Evolutionary conservation across 2,113 vertebrate genomes (phyloP).

Genomic region (Seriola quinqueradiata): DNA sequence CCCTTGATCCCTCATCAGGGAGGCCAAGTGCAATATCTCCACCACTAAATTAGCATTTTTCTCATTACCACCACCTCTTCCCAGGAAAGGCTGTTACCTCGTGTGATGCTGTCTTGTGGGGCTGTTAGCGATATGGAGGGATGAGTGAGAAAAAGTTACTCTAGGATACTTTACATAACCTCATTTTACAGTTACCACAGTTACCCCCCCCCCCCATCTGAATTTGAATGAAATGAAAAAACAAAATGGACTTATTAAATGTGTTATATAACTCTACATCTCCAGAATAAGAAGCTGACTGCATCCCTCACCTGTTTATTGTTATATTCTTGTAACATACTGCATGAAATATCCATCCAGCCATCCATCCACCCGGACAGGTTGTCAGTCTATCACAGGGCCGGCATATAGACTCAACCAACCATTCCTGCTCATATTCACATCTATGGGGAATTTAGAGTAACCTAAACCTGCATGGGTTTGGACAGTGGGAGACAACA

Average conservation of each 20-base stretch:
- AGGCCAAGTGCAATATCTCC: conserved; percentile 78
- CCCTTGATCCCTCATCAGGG: conserved; percentile 80
- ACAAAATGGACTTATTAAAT: neutral
- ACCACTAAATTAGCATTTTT: conserved; percentile 83
- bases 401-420: too few relatives aligned
- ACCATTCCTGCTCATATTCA: too few relatives aligned
- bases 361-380: too few relatives aligned
- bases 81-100: conserved; percentile 40
- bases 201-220: conserved; percentile 4
- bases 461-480: too few relatives aligned
- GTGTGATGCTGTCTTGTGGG: conserved; percentile 28
- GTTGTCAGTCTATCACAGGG: too few relatives aligned
- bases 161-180: neutral
- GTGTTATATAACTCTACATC: neutral
- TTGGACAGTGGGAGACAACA: too few relatives aligned
- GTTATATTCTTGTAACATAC: neutral
- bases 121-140: conserved; percentile 10
- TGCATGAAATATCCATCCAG: too few relatives aligned
- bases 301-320: neutral
- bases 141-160: conserved; percentile 24
- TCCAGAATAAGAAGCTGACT: neutral
- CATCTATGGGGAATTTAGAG: too few relatives aligned
- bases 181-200: conserved; percentile 30
- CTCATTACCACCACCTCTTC: conserved; percentile 79
- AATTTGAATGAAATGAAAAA: conserved; percentile 30